A percentile compares a stretch with the other conserved stretches of the same genome.
Conservation (phyloP, 2,888 invertebrate genomes). For the Campoplex capitator region DNA sequence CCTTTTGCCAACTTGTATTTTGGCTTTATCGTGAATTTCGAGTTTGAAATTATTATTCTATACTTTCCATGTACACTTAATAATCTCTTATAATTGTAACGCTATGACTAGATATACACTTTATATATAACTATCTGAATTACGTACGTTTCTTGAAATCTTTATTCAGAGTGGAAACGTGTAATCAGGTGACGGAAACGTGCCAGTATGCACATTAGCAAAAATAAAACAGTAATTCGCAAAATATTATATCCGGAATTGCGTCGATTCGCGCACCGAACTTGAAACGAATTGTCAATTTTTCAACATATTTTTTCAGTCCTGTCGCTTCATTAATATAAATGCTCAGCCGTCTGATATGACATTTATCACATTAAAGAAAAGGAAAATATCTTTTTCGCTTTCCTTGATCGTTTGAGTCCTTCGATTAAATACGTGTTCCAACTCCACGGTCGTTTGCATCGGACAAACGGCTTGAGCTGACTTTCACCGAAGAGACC, state of each 20-base stretch:
- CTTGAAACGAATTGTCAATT: neutral
- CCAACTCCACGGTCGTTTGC: constrained; percentile 72
- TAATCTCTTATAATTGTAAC: constrained; percentile 25
- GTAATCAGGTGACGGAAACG: neutral
- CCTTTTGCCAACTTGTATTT: no score
- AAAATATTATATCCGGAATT: neutral
- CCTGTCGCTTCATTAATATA: neutral
- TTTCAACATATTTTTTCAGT: neutral
- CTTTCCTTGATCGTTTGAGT: neutral
- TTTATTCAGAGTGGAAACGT: neutral
- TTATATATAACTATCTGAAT: constrained; percentile 19
- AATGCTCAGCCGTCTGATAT: neutral
- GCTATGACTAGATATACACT: constrained; percentile 63
- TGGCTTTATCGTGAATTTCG: no score
- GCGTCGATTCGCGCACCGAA: neutral
- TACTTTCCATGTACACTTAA: neutral
- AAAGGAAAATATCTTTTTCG: neutral
- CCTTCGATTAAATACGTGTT: neutral
- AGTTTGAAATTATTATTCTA: no score
- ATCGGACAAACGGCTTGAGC: constrained; percentile 71
- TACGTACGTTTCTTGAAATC: neutral
- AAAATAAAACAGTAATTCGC: neutral
- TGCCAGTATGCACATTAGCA: neutral
- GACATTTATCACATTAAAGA: neutral
- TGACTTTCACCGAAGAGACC: neutral